Percentiles rank a stretch among this genome's conserved stretches.
phyloP scores from a whole-genome alignment of 2,888 invertebrate genomes.

The Andrena marginata region DNA sequence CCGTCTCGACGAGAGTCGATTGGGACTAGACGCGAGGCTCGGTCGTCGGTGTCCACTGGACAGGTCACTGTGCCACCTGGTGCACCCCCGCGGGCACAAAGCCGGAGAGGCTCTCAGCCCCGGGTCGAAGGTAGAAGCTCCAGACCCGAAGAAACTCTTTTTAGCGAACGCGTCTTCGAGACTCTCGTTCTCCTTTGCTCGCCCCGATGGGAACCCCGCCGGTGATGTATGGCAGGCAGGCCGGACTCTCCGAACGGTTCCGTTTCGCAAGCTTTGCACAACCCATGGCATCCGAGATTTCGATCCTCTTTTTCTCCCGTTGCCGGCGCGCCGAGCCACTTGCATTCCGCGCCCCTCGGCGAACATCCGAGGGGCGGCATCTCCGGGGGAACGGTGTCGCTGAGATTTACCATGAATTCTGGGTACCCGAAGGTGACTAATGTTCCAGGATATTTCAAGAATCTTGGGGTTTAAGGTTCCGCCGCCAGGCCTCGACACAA shows the following conservation, averaged over 20 bases:
- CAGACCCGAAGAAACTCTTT: no score
- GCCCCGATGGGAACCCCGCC: background rate
- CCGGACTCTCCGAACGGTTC: slow-evolving; percentile 1
- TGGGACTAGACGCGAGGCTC: slow-evolving; percentile 18
- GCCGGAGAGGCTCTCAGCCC: background rate
- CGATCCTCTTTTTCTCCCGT: slow-evolving; percentile 34
- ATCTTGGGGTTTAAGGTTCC: no score
- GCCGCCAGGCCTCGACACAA: no score
- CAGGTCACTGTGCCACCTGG: slow-evolving; percentile 50
- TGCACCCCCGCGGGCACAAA: slow-evolving; percentile 22
- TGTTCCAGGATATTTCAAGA: no score
- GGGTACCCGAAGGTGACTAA: background rate
- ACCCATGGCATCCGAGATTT: slow-evolving; percentile 48
- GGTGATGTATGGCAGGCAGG: background rate
- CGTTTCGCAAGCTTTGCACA: slow-evolving; percentile 18
- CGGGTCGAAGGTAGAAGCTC: background rate
- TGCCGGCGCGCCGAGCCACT: slow-evolving; percentile 44
- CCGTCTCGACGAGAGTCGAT: slow-evolving; percentile 44
- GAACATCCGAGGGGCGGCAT: slow-evolving; percentile 20
- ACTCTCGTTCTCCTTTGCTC: slow-evolving; percentile 22
- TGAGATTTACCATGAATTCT: no score
- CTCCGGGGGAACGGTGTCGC: slow-evolving; percentile 19
- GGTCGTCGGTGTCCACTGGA: slow-evolving; percentile 22
- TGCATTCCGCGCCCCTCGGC: slow-evolving; percentile 33
- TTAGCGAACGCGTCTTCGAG: slow-evolving; percentile 14